Evolutionary conservation across 2,888 invertebrate species (phyloP).

Genomic region (Erebia aethiops): DNA sequence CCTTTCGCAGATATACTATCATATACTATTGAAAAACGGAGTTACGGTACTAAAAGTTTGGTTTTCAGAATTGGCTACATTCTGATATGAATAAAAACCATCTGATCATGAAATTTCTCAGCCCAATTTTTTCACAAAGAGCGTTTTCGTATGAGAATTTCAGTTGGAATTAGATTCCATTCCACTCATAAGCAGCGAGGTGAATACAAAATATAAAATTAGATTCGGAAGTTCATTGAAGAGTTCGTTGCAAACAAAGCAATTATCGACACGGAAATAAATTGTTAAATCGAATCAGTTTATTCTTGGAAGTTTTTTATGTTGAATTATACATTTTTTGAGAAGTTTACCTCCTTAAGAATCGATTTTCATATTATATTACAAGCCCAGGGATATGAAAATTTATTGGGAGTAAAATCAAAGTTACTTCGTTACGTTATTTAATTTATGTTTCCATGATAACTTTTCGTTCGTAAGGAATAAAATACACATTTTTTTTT

Average conservation of each 20-base stretch:
- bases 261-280: slow-evolving; percentile 2
- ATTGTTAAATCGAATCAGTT: neutral
- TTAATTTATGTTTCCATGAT: no score
- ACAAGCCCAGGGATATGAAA: no score
- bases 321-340: no score
- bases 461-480: no score
- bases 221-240: slow-evolving; percentile 24
- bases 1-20: no score
- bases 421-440: no score
- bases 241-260: slow-evolving; percentile 7
- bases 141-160: slow-evolving; percentile 14
- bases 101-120: neutral
- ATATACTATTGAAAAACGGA: no score
- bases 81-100: neutral
- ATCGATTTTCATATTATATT: no score
- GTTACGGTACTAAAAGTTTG: neutral
- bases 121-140: slow-evolving; percentile 11
- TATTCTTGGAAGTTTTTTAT: neutral
- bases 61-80: neutral
- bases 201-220: slow-evolving; percentile 25
- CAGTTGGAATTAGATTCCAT: slow-evolving; percentile 28
- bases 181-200: slow-evolving; percentile 24
- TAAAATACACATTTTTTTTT: no score
- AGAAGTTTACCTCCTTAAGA: no score
- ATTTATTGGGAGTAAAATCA: no score